Evolutionary conservation across 2,888 invertebrate species (phyloP), one percentile per base, ranked within the genome.

Genomic region (Busseola fusca): DNA sequence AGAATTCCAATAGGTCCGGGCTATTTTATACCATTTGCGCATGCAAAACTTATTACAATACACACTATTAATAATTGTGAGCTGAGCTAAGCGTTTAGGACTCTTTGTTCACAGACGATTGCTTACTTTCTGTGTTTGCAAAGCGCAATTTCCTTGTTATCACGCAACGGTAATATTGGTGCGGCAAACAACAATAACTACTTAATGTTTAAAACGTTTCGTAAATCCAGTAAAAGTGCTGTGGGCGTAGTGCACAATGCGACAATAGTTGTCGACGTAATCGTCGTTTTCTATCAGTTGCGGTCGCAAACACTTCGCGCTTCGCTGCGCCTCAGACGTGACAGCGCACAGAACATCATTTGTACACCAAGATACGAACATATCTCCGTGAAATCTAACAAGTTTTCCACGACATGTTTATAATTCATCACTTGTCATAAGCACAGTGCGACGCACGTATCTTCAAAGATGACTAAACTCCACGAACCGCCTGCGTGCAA

Each of bases 221-320:
- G 94, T 89, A 94, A 95, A 94, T 87, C 88, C 88, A 93, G 94
- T 94, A 95, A 95, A 94, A 94, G 94, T 94, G 88, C 87, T 88
- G 91, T 92, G 89, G 93, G 93, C 90, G 93, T 91, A 88, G 89
- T 83, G 88, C 85, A 93, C 92, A 94, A 94, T 92, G 92, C 91
- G 94, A 95, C 95, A 94, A 94, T 93, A 91, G 88, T 87, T 89
- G 85, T 83, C 92, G 82, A 92, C 93, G 94, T 94, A 95, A 95
- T 95, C 94, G 89, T 84, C 87, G 93, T 93, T 95, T 95, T 95
- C 94, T 94, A 95, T 95, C 94, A 91, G 94, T 91, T 93, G 93
- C 93, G 95, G 94, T 93, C 90, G 91, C 93, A 87, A 92, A 91
- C 91, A 92, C 90, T 93, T 92, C 90, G 88, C 94, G 95, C 92